These are phyloP conservation scores for Cassiopea andromeda DNA, from an alignment of 30 jellyfish, hydroid and myxozoan genomes.

Conservation along the genomic window DNA sequence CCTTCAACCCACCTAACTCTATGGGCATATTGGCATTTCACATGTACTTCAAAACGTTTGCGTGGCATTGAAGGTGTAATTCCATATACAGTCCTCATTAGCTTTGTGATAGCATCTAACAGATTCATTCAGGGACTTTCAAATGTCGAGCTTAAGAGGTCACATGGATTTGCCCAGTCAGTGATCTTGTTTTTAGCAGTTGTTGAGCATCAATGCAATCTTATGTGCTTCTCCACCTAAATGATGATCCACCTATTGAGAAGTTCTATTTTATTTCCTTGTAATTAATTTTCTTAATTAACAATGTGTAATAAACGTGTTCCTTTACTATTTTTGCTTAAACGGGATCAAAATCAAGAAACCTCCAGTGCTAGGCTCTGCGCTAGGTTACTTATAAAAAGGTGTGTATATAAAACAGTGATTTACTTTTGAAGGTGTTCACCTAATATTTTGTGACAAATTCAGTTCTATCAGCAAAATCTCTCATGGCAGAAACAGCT, in stretches of 20 bases:
- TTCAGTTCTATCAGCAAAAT: slow-evolving; percentile 45
- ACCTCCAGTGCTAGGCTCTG: no score
- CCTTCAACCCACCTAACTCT: slow-evolving; percentile 49
- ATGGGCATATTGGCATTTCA: slow-evolving; percentile 48
- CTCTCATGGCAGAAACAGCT: slow-evolving; percentile 34
- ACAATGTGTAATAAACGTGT: neutral
- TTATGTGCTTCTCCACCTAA: slow-evolving; percentile 51
- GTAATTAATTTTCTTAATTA: neutral
- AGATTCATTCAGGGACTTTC: slow-evolving; percentile 26
- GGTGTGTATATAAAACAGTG: neutral
- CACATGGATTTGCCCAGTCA: slow-evolving; percentile 16
- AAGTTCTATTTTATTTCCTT: neutral
- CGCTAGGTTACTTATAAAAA: neutral
- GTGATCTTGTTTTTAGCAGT: slow-evolving; percentile 5
- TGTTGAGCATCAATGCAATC: slow-evolving; percentile 47
- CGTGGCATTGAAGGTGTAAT: slow-evolving; percentile 50
- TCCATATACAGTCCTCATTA: slow-evolving; percentile 47
- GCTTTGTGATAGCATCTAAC: slow-evolving; percentile 25
- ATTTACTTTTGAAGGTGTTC: neutral
- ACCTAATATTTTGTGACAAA: slow-evolving; percentile 14
- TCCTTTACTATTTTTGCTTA: neutral
- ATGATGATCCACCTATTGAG: slow-evolving; percentile 28
- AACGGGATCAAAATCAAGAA: neutral
- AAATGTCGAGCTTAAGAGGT: slow-evolving; percentile 47
- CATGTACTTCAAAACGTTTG: slow-evolving; percentile 40